phyloP scores from a whole-genome alignment of 2,113 vertebrate genomes.

The Stegastes partitus region DNA sequence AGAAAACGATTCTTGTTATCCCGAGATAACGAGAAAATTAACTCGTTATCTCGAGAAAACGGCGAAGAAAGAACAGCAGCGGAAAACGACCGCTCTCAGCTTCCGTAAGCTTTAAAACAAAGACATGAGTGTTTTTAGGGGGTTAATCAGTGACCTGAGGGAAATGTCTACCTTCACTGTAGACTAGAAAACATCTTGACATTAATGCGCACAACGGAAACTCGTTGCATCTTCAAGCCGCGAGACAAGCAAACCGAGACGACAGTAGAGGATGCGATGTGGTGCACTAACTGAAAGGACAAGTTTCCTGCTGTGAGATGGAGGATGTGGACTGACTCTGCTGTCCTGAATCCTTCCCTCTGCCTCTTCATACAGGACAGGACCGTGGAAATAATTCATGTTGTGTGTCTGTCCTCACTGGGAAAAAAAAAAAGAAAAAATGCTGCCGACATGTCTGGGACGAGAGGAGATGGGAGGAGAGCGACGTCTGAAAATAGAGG shows the following conservation, averaged over 20 bases:
- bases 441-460: slow-evolving; percentile 64
- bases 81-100: too few species aligned
- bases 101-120: too few species aligned
- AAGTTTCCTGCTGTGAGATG: slow-evolving; percentile 7
- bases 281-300: not conserved
- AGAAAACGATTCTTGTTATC: too few species aligned
- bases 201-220: too few species aligned
- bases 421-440: slow-evolving; percentile 13
- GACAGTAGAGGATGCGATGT: not conserved
- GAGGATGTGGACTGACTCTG: slow-evolving; percentile 17
- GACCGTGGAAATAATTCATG: slow-evolving; percentile 66
- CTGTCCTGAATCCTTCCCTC: slow-evolving; percentile 47
- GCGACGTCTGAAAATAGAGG: slow-evolving; percentile 52
- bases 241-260: not conserved
- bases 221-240: not conserved
- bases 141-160: too few species aligned
- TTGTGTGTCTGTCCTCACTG: slow-evolving; percentile 43
- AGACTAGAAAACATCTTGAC: not conserved
- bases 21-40: too few species aligned
- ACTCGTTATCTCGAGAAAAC: too few species aligned
- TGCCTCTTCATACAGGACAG: slow-evolving; percentile 37
- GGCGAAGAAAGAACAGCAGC: too few species aligned
- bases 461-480: slow-evolving; percentile 37
- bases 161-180: too few species aligned
- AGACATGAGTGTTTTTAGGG: too few species aligned